Percentiles rank a stretch among this genome's conserved stretches.
phyloP scores from a whole-genome alignment of 1,140 invertebrate genomes.

The Cardiocondyla obscurior region DNA sequence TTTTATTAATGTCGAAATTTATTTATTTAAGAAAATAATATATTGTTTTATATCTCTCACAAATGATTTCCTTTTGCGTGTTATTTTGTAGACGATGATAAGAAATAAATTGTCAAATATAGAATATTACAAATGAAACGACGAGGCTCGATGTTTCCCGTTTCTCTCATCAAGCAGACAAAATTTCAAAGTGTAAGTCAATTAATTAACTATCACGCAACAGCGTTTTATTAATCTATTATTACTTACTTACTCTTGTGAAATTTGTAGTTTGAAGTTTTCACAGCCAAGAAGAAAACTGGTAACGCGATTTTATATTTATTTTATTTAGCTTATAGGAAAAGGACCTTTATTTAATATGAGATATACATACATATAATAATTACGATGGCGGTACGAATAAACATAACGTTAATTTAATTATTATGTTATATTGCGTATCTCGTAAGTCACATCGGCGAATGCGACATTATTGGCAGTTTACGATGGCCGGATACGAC shows the following conservation, averaged over 20 bases:
- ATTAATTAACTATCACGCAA: not conserved
- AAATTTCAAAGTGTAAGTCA: not conserved
- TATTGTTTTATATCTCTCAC: conserved; percentile 9
- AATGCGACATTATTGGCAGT: conserved; percentile 53
- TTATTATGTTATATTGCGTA: conserved; percentile 16
- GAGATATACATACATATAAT: conserved; percentile 53
- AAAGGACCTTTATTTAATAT: conserved; percentile 66
- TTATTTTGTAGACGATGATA: not conserved
- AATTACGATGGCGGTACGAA: conserved; percentile 62
- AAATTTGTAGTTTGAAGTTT: not conserved
- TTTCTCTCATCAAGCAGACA: not conserved
- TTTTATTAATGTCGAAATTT: conserved; percentile 7
- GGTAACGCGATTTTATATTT: no score
- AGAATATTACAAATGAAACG: not conserved
- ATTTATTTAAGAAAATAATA: conserved; percentile 1
- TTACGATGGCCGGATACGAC: not conserved
- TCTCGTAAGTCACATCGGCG: conserved; percentile 16
- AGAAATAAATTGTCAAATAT: conserved; percentile 3
- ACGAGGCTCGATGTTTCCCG: not conserved
- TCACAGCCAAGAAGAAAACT: not conserved
- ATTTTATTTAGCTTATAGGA: conserved; percentile 58
- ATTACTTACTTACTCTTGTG: not conserved
- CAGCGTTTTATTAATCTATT: not conserved
- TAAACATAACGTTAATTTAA: conserved; percentile 64
- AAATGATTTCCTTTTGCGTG: not conserved